A percentile compares a stretch with the other conserved stretches of the same genome.
Evolutionary conservation across 2,888 invertebrate species (phyloP).

Genomic region (Hydraecia micacea): DNA sequence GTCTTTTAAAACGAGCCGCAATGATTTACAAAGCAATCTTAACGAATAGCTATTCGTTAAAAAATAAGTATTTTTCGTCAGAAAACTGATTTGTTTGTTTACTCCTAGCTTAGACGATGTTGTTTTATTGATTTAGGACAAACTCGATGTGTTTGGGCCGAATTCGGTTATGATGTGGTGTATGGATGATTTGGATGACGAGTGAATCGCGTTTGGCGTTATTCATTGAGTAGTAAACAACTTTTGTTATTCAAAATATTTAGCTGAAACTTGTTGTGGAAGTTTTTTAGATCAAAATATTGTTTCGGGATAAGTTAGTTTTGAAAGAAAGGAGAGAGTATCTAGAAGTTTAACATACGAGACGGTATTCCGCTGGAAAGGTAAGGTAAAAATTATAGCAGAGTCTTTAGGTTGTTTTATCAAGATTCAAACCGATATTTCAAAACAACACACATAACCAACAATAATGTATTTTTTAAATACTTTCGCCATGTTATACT

Average conservation of each 20-base stretch:
- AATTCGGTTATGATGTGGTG: conserved; percentile 24
- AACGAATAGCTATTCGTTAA: conserved; percentile 62
- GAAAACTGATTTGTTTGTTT: conserved; percentile 62
- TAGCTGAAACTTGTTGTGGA: not conserved
- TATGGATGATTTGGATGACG: conserved; percentile 26
- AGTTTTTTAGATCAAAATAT: not conserved
- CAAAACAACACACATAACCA: not conserved
- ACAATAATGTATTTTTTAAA: too few relatives aligned
- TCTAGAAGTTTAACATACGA: not conserved
- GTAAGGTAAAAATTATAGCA: too few relatives aligned
- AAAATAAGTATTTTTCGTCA: conserved; percentile 37
- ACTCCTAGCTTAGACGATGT: conserved; percentile 35
- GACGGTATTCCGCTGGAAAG: not conserved
- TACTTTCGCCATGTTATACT: not conserved
- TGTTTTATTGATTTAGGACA: conserved; percentile 54
- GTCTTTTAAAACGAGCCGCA: conserved; percentile 60
- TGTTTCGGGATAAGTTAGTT: not conserved
- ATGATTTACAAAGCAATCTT: conserved; percentile 63
- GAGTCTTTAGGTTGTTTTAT: not conserved
- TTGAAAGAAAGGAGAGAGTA: not conserved
- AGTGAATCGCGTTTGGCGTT: conserved; percentile 16
- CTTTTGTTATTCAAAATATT: conserved; percentile 5
- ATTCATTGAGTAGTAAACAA: conserved; percentile 25
- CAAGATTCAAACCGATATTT: not conserved
- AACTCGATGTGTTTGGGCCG: conserved; percentile 16